Percentiles rank a stretch among this genome's conserved stretches.
These are phyloP conservation scores for Prenolepis imparis DNA, from an alignment of 2,888 invertebrate species.

Conservation along the genomic window DNA sequence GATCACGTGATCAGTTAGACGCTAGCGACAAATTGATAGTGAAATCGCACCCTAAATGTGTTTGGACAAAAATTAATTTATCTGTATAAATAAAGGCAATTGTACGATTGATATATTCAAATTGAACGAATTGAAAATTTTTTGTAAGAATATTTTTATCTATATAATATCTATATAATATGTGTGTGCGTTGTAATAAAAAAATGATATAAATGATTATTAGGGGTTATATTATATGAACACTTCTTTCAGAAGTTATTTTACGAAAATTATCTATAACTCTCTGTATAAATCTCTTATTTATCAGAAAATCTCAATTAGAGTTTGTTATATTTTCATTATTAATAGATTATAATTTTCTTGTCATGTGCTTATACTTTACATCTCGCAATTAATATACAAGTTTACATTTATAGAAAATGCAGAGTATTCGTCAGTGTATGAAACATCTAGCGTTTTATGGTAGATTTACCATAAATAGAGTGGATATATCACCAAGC, in stretches of 20 bases:
- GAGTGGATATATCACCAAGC: constrained; percentile 18
- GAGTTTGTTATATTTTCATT: background rate
- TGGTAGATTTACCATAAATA: constrained; percentile 18
- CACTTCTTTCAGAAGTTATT: background rate
- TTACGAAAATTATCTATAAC: background rate
- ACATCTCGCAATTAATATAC: background rate
- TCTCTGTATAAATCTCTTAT: background rate
- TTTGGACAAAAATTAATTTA: background rate
- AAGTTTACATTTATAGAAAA: constrained; percentile 50
- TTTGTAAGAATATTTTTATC: background rate
- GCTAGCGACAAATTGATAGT: too few species aligned
- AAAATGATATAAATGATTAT: constrained; percentile 1
- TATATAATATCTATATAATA: background rate
- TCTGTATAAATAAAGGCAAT: background rate
- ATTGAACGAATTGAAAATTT: background rate
- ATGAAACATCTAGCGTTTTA: constrained; percentile 25
- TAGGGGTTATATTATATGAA: constrained; percentile 16
- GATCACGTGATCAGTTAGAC: too few species aligned
- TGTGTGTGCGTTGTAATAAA: background rate
- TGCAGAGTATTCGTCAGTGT: constrained; percentile 62
- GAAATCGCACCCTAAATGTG: too few species aligned
- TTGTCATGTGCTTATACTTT: too few species aligned
- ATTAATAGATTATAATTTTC: background rate
- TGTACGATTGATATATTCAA: background rate
- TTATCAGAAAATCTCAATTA: background rate